These are phyloP conservation scores for Alectura lathami DNA, from an alignment of 2,113 vertebrate genomes.

Conservation along the genomic window DNA sequence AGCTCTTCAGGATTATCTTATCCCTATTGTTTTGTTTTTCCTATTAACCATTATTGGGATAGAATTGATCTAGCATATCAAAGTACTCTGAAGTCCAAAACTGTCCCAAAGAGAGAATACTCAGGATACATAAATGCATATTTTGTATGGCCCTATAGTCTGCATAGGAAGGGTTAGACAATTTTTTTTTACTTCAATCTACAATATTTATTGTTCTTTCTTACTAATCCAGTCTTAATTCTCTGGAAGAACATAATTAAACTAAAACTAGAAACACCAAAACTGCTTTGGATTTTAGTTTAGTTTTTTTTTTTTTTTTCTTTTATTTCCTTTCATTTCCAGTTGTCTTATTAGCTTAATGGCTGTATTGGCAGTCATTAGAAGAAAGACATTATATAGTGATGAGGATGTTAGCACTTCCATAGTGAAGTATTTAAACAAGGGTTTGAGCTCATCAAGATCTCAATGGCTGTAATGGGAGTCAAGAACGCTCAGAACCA, in stretches of 20 bases:
- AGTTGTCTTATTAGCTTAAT: slow-evolving; percentile 55
- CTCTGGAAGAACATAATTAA: slow-evolving; percentile 30
- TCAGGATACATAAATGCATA: background rate
- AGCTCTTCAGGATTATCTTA: background rate
- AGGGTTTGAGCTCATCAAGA: slow-evolving; percentile 26
- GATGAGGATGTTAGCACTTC: slow-evolving; percentile 7
- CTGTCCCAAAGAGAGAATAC: background rate
- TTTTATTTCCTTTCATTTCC: slow-evolving; percentile 47
- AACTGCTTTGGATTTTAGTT: slow-evolving; percentile 26
- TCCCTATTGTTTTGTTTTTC: background rate
- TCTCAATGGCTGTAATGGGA: background rate
- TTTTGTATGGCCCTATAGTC: background rate
- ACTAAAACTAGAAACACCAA: slow-evolving; percentile 11
- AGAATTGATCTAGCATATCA: background rate
- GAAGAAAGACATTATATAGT: slow-evolving; percentile 39
- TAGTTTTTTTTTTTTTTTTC: background rate
- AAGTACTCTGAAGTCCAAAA: background rate
- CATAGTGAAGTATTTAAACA: slow-evolving; percentile 27
- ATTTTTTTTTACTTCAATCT: background rate
- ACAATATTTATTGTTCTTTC: slow-evolving; percentile 5
- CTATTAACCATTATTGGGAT: background rate
- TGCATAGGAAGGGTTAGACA: background rate
- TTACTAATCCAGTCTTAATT: slow-evolving; percentile 18
- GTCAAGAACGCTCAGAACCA: background rate
- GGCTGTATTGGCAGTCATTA: slow-evolving; percentile 48